Evolutionary conservation across 1,140 invertebrate genomes (phyloP), one percentile per base, ranked within the genome.

Genomic region (Heliconius melpomene): DNA sequence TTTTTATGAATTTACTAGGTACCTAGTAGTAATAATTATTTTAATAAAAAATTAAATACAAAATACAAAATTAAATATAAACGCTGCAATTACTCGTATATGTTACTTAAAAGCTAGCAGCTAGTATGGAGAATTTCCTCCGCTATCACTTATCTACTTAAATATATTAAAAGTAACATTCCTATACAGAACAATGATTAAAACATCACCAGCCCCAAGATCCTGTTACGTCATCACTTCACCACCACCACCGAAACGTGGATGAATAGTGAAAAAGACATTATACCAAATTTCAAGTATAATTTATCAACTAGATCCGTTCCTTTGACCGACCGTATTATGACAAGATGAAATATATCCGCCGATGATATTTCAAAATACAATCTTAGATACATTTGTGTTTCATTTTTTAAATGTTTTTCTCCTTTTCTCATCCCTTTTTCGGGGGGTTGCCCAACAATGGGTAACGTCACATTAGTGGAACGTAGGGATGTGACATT

Each of bases 311-410:
- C 83, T 79, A 84, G 89, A 92, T 88, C 90, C 90, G 72, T 83
- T 89, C 87, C 90, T 92, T 91, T 92, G 91, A 92, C 91, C 90
- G 88, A 90, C 88, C 79, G 79, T 94, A 90, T 94, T 94, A 94
- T 94, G 93, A 94, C 93, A 94, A 89, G 91, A 93, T 94, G 90
- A 93, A 90, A 91, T 94, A 93, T 93, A 90, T 92, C 85, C 86
- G 81, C 83, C 84, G 87, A 93, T 93, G 93, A 93, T 92, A 89
- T 91, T 93, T 86, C 89, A 90, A 93, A 93, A 88, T 88, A 84
- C 79, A 90, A 90, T 87, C 83, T 87, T 81, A 86, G 87, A 89
- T 89, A 87, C 83, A 88, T 90, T 90, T 88, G 85, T 87, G 87
- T 86, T 83, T 83, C 77, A 84, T 87, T 91, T 91, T 29, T 91